Evolutionary conservation across 2,888 invertebrate species (phyloP).

Genomic region (Ophion slaviceki): DNA sequence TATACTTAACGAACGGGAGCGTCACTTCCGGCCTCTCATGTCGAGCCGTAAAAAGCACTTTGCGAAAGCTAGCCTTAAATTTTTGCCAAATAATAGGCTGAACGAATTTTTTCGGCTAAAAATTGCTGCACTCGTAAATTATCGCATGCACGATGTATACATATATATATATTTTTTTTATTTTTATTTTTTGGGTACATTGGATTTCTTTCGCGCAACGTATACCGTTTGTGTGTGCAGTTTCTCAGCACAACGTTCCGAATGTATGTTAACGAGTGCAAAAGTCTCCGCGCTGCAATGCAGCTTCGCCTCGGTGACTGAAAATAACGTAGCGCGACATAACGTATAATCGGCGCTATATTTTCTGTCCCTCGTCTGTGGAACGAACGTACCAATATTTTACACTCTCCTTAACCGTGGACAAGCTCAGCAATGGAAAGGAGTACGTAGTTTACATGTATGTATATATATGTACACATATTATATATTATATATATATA

Average conservation of each 20-base stretch:
- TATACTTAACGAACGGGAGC: neutral
- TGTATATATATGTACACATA: slow-evolving; percentile 39
- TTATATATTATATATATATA: slow-evolving; percentile 5
- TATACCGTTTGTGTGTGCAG: neutral
- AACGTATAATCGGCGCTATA: slow-evolving; percentile 62
- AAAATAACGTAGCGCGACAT: slow-evolving; percentile 65
- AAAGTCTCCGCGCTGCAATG: slow-evolving; percentile 50
- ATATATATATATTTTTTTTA: too few relatives aligned
- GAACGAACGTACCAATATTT: slow-evolving; percentile 33
- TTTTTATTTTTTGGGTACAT: neutral
- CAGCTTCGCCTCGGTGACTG: slow-evolving; percentile 53
- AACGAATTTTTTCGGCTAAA: neutral
- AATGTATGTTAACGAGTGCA: slow-evolving; percentile 71
- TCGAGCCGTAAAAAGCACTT: neutral
- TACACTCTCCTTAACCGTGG: slow-evolving; percentile 53
- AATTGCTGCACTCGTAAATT: neutral
- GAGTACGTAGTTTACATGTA: slow-evolving; percentile 8
- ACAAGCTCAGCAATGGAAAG: slow-evolving; percentile 50
- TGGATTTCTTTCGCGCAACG: slow-evolving; percentile 5
- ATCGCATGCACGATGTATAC: neutral
- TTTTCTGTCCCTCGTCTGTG: slow-evolving; percentile 57
- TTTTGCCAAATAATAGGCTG: neutral
- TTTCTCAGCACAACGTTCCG: slow-evolving; percentile 11
- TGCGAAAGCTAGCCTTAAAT: neutral
- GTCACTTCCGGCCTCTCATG: neutral